These are phyloP conservation scores for Cephonodes hylas DNA, from an alignment of 2,888 invertebrate genomes.

Conservation along the genomic window DNA sequence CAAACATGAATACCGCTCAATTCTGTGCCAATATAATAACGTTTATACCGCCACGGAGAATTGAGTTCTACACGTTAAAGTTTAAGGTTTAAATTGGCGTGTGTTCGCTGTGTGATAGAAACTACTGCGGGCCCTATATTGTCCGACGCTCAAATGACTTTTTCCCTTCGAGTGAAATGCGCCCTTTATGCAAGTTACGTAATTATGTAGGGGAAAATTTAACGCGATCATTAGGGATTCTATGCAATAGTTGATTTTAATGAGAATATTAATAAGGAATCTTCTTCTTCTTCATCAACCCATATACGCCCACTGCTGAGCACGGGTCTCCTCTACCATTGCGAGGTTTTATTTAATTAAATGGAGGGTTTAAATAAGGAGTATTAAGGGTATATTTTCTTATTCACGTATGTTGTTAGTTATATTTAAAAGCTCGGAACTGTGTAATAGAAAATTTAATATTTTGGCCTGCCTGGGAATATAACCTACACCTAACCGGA, in stretches of 20 bases:
- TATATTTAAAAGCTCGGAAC: no score
- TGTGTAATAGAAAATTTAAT: no score
- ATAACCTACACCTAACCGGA: no score
- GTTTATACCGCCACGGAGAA: background rate
- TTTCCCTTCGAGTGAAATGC: background rate
- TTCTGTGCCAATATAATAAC: background rate
- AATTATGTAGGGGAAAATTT: background rate
- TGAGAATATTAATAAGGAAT: no score
- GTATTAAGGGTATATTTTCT: no score
- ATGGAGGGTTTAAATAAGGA: no score
- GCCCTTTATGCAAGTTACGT: conserved; percentile 1
- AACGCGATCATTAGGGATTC: background rate
- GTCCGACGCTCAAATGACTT: background rate
- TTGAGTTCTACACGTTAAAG: background rate
- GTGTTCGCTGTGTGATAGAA: background rate
- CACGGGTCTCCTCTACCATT: no score
- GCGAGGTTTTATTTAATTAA: no score
- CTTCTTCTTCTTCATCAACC: no score
- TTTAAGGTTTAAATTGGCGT: background rate
- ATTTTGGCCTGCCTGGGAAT: no score
- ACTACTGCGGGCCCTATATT: background rate
- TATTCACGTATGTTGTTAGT: no score
- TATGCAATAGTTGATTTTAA: background rate
- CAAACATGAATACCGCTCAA: background rate
- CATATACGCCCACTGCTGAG: no score